Base-by-base conservation (phyloP, 2,797 vertebrate genomes). In the Gobionotothen gibberifrons region DNA sequence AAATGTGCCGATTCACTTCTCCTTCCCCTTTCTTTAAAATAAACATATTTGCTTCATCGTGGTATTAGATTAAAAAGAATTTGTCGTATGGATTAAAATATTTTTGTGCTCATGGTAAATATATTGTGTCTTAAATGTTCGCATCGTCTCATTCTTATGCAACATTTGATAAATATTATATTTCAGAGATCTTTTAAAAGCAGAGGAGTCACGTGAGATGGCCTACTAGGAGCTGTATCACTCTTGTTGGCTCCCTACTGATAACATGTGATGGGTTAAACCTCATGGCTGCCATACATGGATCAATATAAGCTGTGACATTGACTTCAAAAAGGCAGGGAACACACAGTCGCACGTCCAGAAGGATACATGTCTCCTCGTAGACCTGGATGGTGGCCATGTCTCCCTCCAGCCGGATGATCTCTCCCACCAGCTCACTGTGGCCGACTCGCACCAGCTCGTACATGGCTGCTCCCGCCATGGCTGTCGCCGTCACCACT, bases 351-450 rank as follows among this genome's bases (percentile, higher is more conserved):
- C 16, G 22, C 3, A 0, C 47, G 46, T 1, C 57, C 57, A 57
- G 85, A 95, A 97, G 95, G 97, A 99, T 99, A 99, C 98, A 99
- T 0, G 98, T 99, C 94, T 99, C 98, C 91, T 99, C 98, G n/a
- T 99, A 99, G 81, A 99, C 98, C 90, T 99, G 98, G 83, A 99
- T 97, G 71, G 98, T 99, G 58, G 98, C 98, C 96, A 99, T 96
- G 85, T 99, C 97, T 15, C 98, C 97, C 88, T 99, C 98, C 91
- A 99, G 76, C 17, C 98, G 94, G 92, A 99, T 99, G 56, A 99
- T 98, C 89, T 99, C 98, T 82, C 98, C 98, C 53, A 99, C 98
- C 86, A 99, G 93, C 61, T 99, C 97, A 0, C 95, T 95, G 94
- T 99, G 98, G 69, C 98, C 97, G 19, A 99, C 97, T 76, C 98